Evolutionary conservation across 2,888 invertebrate species (phyloP).

Genomic region (Trachelus stipa): DNA sequence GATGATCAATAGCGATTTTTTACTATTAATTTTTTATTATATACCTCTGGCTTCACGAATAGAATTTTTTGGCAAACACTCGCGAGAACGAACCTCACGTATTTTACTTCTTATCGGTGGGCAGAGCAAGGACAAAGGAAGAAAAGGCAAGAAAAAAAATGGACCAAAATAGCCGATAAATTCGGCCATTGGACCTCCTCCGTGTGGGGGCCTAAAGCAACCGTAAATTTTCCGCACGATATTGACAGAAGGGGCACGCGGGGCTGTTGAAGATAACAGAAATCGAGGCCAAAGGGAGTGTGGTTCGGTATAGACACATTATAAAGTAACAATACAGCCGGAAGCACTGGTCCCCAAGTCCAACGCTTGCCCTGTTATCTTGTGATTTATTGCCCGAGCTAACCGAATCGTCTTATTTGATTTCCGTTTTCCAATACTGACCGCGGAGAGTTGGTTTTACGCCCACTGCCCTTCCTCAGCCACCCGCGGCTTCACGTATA

Average conservation of each 20-base stretch:
- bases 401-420: conserved; percentile 44
- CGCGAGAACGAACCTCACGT: no score
- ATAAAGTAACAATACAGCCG: conserved; percentile 37
- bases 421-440: conserved; percentile 42
- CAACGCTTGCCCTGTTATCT: conserved; percentile 39
- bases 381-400: conserved; percentile 44
- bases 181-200: conserved; percentile 5
- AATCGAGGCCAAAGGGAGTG: conserved; percentile 14
- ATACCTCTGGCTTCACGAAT: no score
- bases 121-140: no score
- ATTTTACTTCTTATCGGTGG: no score
- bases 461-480: no score
- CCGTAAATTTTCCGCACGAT: conserved; percentile 10
- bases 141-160: conserved; percentile 6
- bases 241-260: conserved; percentile 23
- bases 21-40: no score
- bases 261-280: conserved; percentile 35
- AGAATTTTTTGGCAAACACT: no score
- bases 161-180: conserved; percentile 15
- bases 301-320: conserved; percentile 17
- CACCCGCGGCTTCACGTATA: conserved; percentile 4
- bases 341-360: conserved; percentile 27
- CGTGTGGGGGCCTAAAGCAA: background rate
- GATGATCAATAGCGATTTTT: no score
- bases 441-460: conserved; percentile 7